Conservation (phyloP, 1,140 invertebrate genomes). For the Zaprionus kolodkinae region DNA sequence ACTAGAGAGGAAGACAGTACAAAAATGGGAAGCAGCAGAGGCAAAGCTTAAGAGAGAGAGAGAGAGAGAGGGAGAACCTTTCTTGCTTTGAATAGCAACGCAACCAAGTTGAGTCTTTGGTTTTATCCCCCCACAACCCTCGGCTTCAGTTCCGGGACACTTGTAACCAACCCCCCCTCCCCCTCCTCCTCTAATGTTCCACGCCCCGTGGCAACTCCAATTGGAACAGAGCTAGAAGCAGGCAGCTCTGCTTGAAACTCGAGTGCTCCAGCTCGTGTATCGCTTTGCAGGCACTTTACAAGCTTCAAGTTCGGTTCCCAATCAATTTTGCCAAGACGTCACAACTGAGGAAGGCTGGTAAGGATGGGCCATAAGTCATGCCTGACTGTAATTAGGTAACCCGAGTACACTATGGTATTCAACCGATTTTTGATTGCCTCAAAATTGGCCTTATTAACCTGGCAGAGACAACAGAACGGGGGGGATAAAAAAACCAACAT, state of each 20-base stretch:
- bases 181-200: no score
- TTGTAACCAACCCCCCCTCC: neutral
- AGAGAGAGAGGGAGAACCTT: no score
- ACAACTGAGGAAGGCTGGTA: neutral
- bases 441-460: neutral
- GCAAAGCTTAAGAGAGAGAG: no score
- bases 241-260: neutral
- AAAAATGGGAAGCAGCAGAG: neutral
- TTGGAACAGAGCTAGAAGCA: neutral
- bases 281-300: neutral
- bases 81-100: neutral
- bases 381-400: neutral
- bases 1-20: neutral
- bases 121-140: neutral
- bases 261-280: conserved; percentile 1
- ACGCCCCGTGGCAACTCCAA: neutral
- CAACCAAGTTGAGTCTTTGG: neutral
- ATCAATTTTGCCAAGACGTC: neutral
- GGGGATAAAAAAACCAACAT: neutral
- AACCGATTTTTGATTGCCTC: neutral
- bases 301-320: neutral
- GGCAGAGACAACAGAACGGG: neutral
- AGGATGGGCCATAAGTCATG: neutral
- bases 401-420: neutral
- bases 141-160: neutral